Evolutionary conservation across 2,113 vertebrate genomes (phyloP), one percentile per base, ranked within the genome.

Genomic region (Oriolus oriolus): DNA sequence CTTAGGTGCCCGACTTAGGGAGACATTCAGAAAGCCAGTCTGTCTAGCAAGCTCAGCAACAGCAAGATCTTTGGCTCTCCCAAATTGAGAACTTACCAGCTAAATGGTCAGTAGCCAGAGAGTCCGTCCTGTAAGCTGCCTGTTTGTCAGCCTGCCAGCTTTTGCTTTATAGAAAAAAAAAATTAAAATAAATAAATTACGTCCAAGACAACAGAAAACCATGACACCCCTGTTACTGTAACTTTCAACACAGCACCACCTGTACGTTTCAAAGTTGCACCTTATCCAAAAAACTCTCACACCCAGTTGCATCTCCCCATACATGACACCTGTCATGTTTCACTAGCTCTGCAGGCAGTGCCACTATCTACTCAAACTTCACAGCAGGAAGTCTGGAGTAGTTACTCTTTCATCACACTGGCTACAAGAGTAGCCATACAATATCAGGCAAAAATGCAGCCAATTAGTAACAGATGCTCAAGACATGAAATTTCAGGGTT

Each of bases 71-170:
- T 57, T 49, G 27, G 31, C 33, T 50, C 57, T 57, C 22, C 35
- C 61, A 68, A 84, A 91, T 44, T 10, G 82, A 69, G 63, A 94
- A 98, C 99, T 99, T 98, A 99, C 99, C 99, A 99, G 99, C 99
- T 98, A 99, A 99, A 99, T 98, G 99, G 99, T 99, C 99, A 99
- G 98, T 99, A 99, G 99, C 99, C 99, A 99, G 99, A 98, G 99
- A 99, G 99, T 99, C 99, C 99, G 99, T 99, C 99, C 99, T 98
- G 99, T 99, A 98, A 98, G 98, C 98, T 97, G 98, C 96, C 98
- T 95, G 98, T 98, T 95, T 97, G 98, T 99, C 98, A 99, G 99
- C 99, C 99, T 99, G 99, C 99, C 99, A 99, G 99, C 98, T 99
- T 99, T 98, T 98, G 98, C 98, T 98, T 98, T 69, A 90, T 1